These are phyloP conservation scores for Linhomoeus sp. DNA, from an alignment of 2,888 invertebrate species.

Conservation along the genomic window DNA sequence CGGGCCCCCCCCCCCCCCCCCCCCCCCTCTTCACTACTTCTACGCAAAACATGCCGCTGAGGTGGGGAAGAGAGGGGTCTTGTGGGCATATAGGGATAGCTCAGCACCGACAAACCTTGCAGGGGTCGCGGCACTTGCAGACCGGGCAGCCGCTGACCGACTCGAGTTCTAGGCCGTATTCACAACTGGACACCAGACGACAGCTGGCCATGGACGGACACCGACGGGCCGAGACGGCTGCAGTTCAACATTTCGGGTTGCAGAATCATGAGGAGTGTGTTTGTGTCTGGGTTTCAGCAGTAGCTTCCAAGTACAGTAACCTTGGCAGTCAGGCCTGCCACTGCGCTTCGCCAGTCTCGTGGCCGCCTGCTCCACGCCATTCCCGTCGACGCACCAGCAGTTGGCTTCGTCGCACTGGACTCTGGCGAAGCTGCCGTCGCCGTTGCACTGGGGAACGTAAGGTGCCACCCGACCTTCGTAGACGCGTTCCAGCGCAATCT, in stretches of 20 bases:
- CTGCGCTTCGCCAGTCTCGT: conserved; percentile 8
- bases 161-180: conserved; percentile 13
- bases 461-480: too few species aligned
- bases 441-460: conserved; percentile 1
- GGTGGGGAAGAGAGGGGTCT: too few species aligned
- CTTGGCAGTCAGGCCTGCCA: conserved; percentile 10
- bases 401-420: conserved; percentile 14
- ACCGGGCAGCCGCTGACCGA: conserved; percentile 16
- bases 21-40: too few species aligned
- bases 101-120: conserved; percentile 11
- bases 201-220: neutral
- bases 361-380: conserved; percentile 16
- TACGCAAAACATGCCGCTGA: too few species aligned
- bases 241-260: too few species aligned
- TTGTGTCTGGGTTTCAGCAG: too few species aligned
- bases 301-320: too few species aligned
- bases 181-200: conserved; percentile 7
- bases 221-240: too few species aligned
- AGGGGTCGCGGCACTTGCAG: conserved; percentile 18
- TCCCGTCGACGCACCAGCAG: conserved; percentile 9
- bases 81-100: too few species aligned
- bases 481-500: too few species aligned
- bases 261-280: too few species aligned
- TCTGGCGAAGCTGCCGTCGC: conserved; percentile 11
- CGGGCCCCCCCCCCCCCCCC: too few species aligned